phyloP scores from a whole-genome alignment of 2,113 vertebrate genomes.

The Mustelus asterias region DNA sequence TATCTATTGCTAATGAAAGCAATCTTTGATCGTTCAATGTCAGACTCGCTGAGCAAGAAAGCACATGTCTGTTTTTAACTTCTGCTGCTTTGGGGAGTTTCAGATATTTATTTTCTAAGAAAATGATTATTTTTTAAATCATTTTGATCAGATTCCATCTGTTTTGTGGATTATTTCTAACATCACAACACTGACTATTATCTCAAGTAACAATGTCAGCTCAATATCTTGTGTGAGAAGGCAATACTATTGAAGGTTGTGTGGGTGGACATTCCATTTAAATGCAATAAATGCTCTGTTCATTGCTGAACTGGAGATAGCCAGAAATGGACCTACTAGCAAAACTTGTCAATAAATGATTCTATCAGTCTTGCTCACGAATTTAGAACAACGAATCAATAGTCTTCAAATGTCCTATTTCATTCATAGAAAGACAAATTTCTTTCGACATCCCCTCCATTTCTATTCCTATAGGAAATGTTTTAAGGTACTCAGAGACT shows the following conservation, averaged over 20 bases:
- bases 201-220: neutral
- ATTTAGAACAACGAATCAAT: neutral
- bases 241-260: neutral
- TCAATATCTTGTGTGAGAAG: neutral
- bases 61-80: neutral
- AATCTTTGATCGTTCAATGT: neutral
- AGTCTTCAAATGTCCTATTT: neutral
- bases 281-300: neutral
- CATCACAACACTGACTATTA: neutral
- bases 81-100: neutral
- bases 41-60: neutral
- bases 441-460: neutral
- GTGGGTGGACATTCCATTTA: neutral
- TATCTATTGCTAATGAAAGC: neutral
- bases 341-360: neutral
- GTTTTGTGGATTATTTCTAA: neutral
- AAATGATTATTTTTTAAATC: neutral
- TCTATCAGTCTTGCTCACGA: neutral
- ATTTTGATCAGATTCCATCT: neutral
- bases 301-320: neutral
- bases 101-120: neutral
- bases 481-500: neutral
- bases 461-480: neutral
- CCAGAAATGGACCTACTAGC: neutral
- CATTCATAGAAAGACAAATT: neutral